Evolutionary conservation across 2,888 invertebrate species (phyloP), one percentile per base, ranked within the genome.

Genomic region (Patella depressa): DNA sequence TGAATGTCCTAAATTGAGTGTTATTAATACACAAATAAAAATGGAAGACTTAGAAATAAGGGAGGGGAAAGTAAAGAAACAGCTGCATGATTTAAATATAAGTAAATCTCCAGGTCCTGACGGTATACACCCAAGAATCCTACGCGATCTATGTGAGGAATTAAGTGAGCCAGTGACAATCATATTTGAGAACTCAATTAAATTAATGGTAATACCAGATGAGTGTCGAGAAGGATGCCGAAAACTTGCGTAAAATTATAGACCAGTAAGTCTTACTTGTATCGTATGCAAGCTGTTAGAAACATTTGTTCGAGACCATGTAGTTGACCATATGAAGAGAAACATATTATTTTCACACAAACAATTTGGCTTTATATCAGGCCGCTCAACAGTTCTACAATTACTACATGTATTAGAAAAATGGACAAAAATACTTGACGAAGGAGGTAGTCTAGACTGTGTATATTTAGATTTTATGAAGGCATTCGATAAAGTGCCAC

Each of bases 191-290:
- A 73, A 17, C 19, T 77, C 77, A 7, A 12, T 77, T 11, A 5
- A 59, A 15, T 59, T 24, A 53, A 24, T 29, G 45, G 53, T 24
- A 17, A 17, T 77, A 29, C 77, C 77, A 59, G n/a, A 57, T 57
- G 57, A 57, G 7, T 57, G 14, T 2, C 73, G 57, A 57, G 57
- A 57, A 57, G 57, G 15, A 57, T 57, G 57, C 9, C 73, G 17
- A 19, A 17, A 57, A 34, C 29, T 24, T 17, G 55, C 77, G 15
- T 34, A 19, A 24, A 78, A 75, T 65, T 78, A 78, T 53, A 29
- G 78, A n/a, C 75, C 75, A 59, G 78, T 78, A 53, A 78, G 75
- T 24, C 55, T 78, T 14, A 78, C 75, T n/a, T 71, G 74, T 57
- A 72, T 75, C 17, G 59, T 71, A 24, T 78, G 75, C 24, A 78